Base-by-base conservation (phyloP, 2,797 vertebrate species). In the Mycteria americana region DNA sequence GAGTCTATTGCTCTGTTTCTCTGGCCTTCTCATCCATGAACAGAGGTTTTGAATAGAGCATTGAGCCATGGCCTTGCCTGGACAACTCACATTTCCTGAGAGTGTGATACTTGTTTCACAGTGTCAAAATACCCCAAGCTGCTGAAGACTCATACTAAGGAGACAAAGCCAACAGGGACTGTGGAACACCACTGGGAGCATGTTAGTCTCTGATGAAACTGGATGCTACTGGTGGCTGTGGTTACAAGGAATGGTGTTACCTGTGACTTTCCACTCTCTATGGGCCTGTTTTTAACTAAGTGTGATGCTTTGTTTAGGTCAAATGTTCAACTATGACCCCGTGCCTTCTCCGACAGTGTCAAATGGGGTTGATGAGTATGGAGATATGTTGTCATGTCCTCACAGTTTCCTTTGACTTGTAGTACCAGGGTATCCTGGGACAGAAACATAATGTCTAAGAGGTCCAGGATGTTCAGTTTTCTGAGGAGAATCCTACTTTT, bases 321-420 rank as follows among this genome's bases (percentile, higher is more conserved):
- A 63, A 18, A 37, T 63, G 3, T 46, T 65, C 22, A 76, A 0
- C 37, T 59, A 3, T 48, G 35, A 41, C 15, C 8, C 0, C 0
- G 3, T 53, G 27, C 17, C 28, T 79, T 85, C 24, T 37, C 33
- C 13, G 39, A 11, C 11, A 77, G 18, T 24, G 6, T 91, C 24
- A 43, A 73, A 31, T n/a, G 24, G 2, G 3, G 2, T n/a, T 60
- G 25, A 41, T 50, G 69, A 18, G 1, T 39, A 51, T 4, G 5
- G 51, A 43, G 11, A 22, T 87, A 17, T 6, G 4, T 56, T 68
- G 30, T 16, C 10, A 37, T 6, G 3, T 69, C 79, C 41, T 89
- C 21, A 43, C 21, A 56, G 18, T 72, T 85, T 86, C 54, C 77
- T 4, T 62, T 93, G 41, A 23, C 21, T 37, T 73, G 4, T 57